Evolutionary conservation across 2,113 vertebrate species (phyloP), one percentile per base, ranked within the genome.

Genomic region (Bos javanicus): DNA sequence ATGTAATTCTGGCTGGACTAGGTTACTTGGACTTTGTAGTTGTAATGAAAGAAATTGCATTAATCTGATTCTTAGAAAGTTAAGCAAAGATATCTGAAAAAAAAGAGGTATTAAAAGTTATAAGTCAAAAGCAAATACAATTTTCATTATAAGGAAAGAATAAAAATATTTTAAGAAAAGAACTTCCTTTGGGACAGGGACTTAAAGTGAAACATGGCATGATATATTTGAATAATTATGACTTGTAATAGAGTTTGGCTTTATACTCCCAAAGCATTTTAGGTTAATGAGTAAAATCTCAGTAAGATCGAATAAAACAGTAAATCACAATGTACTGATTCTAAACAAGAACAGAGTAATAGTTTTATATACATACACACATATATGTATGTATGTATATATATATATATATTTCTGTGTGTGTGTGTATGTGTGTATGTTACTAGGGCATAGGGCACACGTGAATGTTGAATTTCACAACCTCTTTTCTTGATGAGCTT

Each of bases 41-140:
- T 96, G 59, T 95, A 48, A 52, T 71, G 57, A 87, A 93, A 21
- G 4, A 87, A 54, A 97, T 94, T 92, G 90, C 80, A 76, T 50
- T 83, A 97, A 98, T 97, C 95, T 50, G 67, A 76, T 97, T 98
- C 43, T 95, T 95, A 84, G 76, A 71, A 87, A 97, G 56, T 74
- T 81, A 56, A 67, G 36, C n/a, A 81, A 83, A 54, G 2, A 10
- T 82, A 5, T 52, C 54, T 95, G 26, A 76, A 96, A 67, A 87
- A 48, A 96, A 95, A 92, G 5, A 94, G 17, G 3, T 67, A 17
- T 6, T 80, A 80, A 97, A 43, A 11, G 10, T 54, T 26, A 3
- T 39, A 94, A 97, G 19, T 10, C 0, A 21, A 33, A 83, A 56
- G 1, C 5, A 91, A 97, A 88, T 80, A 33, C 0, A 97, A 46